Evolutionary conservation across 2,113 vertebrate species (phyloP).

Genomic region (Leucoraja erinaceus): DNA sequence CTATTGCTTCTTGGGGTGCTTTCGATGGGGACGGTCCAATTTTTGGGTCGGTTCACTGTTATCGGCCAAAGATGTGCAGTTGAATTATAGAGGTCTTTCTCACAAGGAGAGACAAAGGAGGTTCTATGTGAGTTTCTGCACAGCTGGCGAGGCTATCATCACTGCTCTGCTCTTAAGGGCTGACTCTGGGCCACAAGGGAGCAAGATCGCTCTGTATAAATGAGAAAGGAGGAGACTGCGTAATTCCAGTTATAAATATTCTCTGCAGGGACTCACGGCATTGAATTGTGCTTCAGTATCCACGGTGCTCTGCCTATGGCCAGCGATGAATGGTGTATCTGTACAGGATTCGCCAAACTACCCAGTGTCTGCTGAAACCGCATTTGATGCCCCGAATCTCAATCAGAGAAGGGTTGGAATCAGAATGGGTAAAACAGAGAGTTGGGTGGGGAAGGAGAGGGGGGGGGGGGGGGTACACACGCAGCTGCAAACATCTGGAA

Average conservation of each 20-base stretch:
- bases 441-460: no score
- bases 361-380: no score
- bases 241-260: slow-evolving; percentile 50
- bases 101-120: background rate
- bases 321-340: slow-evolving; percentile 42
- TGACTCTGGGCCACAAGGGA: background rate
- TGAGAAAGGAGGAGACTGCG: slow-evolving; percentile 41
- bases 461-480: no score
- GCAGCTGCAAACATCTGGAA: background rate
- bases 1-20: no score
- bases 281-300: slow-evolving; percentile 44
- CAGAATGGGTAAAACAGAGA: background rate
- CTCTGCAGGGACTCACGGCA: slow-evolving; percentile 48
- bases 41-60: background rate
- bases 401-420: background rate
- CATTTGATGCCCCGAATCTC: background rate
- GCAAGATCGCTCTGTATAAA: slow-evolving; percentile 33
- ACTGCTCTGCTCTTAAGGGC: slow-evolving; percentile 8
- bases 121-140: slow-evolving; percentile 36
- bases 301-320: slow-evolving; percentile 53
- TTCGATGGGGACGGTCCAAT: background rate
- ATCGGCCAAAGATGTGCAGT: background rate
- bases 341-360: background rate
- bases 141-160: background rate
- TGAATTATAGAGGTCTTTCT: background rate